Evolutionary conservation across 2,797 vertebrate genomes (phyloP).

Genomic region (Tokudaia muenninki): DNA sequence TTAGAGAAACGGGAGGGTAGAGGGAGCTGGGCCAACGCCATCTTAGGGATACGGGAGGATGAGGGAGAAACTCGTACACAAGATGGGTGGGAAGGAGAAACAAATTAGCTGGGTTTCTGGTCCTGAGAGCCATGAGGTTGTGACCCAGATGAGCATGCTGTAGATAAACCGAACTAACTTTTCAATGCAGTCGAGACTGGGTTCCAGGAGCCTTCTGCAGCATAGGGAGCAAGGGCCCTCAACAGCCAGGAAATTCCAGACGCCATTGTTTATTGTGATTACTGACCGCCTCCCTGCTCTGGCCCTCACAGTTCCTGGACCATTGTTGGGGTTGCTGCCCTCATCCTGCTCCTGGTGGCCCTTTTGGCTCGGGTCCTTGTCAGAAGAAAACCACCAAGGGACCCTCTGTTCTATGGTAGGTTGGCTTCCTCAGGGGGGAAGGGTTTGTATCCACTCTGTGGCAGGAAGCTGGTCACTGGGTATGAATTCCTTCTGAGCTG

Average conservation of each 20-base stretch:
- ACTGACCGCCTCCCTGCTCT: conserved; percentile 65
- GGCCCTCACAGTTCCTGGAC: conserved; percentile 90
- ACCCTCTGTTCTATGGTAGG: conserved; percentile 96
- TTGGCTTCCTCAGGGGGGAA: conserved; percentile 80
- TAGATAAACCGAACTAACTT: neutral
- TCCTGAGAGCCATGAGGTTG: neutral
- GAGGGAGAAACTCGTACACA: neutral
- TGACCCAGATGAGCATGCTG: neutral
- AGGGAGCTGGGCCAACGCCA: neutral
- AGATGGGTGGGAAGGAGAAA: neutral
- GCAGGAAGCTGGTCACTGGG: neutral
- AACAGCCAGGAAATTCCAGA: conserved; percentile 72
- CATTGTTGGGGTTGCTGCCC: conserved; percentile 89
- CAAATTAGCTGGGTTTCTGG: neutral
- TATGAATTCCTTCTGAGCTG: neutral
- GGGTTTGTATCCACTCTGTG: neutral
- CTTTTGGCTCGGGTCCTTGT: conserved; percentile 90
- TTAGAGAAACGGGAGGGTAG: neutral
- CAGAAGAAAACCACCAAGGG: conserved; percentile 92
- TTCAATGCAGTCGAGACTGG: neutral
- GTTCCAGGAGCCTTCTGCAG: neutral
- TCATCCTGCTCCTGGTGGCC: conserved; percentile 90
- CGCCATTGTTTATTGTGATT: conserved; percentile 13
- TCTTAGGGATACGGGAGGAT: neutral
- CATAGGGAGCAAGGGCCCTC: neutral